Conservation (phyloP, 1,140 invertebrate species). For the Leptestheria dahalacensis region DNA sequence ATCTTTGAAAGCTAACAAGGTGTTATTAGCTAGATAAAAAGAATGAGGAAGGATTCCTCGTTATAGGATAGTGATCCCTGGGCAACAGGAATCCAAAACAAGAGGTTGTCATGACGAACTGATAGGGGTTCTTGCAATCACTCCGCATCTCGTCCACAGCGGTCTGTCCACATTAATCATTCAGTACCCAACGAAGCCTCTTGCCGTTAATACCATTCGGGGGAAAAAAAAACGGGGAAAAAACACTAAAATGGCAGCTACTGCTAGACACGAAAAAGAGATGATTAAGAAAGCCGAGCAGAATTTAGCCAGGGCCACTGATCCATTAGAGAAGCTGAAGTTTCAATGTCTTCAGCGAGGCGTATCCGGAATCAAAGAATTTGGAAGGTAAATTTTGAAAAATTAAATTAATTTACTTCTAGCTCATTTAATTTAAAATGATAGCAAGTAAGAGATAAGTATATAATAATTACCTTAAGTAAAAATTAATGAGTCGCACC, state of each 20-base stretch:
- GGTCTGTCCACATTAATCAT: neutral
- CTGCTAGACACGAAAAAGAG: constrained; percentile 9
- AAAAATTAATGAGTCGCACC: neutral
- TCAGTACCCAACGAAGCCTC: neutral
- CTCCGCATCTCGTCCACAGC: too few species aligned
- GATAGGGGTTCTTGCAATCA: too few species aligned
- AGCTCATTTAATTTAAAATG: neutral
- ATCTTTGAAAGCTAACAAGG: too few species aligned
- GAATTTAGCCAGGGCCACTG: constrained; percentile 22
- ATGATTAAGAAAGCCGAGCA: constrained; percentile 17
- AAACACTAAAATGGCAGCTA: constrained; percentile 14
- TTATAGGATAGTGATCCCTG: neutral
- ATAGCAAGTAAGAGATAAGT: too few species aligned
- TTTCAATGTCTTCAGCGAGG: constrained; percentile 29
- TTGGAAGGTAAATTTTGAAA: constrained; percentile 25
- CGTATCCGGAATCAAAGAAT: constrained; percentile 31
- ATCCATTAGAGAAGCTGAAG: constrained; percentile 30
- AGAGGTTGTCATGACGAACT: neutral
- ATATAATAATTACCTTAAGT: too few species aligned
- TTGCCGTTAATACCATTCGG: too few species aligned
- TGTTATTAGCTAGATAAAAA: too few species aligned
- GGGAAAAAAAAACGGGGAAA: too few species aligned
- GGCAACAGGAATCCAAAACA: neutral
- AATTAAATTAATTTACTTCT: neutral
- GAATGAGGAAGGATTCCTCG: too few species aligned